Evolutionary conservation across 2,797 vertebrate species (phyloP), one percentile per base, ranked within the genome.

Genomic region (Hephaestus fuliginosus): DNA sequence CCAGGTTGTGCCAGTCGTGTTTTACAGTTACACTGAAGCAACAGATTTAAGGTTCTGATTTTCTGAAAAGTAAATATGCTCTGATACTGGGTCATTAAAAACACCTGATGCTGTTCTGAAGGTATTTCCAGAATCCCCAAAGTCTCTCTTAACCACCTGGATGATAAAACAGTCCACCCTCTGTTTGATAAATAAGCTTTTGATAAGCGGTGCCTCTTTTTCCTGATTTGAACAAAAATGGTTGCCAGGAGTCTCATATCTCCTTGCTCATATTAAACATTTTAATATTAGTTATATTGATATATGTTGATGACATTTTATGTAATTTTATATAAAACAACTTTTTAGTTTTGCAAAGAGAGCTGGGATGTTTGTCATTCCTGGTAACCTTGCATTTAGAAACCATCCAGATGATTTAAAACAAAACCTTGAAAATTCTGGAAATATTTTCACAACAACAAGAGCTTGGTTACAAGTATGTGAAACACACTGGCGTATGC

Each of bases 401-500:
- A 58, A 65, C 41, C 20, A 28, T 49, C 1, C 9, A 43, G n/a
- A 48, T 22, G 1, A 18, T 22, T n/a, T 36, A 66, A 14, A 52
- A 52, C 36, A 1, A 30, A 39, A 39, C 20, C 22, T 33, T 48
- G 14, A 12, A 15, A 25, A 12, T 74, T 39, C 2, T 12, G 10
- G 51, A 22, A 39, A 22, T 44, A 76, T 36, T 13, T 44, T 51
- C 17, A 58, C 25, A 49, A 39, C 44, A 39, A 2, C 5, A 63
- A 66, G 70, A 30, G 58, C 36, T 70, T 60, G 20, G 5, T 65
- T 72, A 12, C 44, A 61, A 77, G 43, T 65, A 39, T 55, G 39
- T 58, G 48, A 62, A 49, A 48, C n/a, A 25, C 28, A 13, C 5
- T 22, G 44, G 36, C 36, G 18, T 53, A 1, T 22, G 49, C 20